Base-by-base conservation (phyloP, 2,797 vertebrate genomes). In the Microchirus variegatus region DNA sequence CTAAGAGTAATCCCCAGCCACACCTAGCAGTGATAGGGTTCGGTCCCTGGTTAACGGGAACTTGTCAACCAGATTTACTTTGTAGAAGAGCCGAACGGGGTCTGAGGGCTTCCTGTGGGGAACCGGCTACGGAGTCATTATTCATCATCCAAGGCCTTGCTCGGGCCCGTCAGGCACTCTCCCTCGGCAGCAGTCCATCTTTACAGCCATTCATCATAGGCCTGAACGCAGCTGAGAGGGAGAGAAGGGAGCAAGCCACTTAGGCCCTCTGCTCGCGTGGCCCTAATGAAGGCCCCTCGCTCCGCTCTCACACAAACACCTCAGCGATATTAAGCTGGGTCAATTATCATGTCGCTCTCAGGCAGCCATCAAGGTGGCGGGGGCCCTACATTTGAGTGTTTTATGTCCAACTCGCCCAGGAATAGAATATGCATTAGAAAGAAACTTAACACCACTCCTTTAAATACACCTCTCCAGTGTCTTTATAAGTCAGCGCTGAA, bases 271-370 rank as follows among this genome's bases (percentile, higher is more conserved):
- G 42, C 83, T 37, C 53, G 81, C 49, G 35, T 81, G 75, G 74
- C 77, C 73, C 74, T 87, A 89, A 89, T 87, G 89, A 90, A 87
- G 81, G 78, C 82, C 80, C 80, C 75, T 70, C 40, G 61, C 57
- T 40, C 62, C 22, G 53, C 57, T 77, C 81, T 73, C 74, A 5
- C 70, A 48, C 78, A 85, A 88, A 90, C 83, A 89, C 85, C 87
- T 90, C 87, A 89, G 85, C 63, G 82, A 92, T 91, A 90, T 90
- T 89, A 92, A 92, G 88, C 71, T 87, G 81, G 89, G 90, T 92
- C 90, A 90, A 91, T 91, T 89, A 92, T 83, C 26, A 35, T 80
- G 84, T 87, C 81, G 77, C 83, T 83, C 78, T 82, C 81, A 78
- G 84, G 68, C 81, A 75, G 90, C 84, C 88, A 78, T 87, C 83